Evolutionary conservation across 2,113 vertebrate species (phyloP).

Genomic region (Ophiodon elongatus): DNA sequence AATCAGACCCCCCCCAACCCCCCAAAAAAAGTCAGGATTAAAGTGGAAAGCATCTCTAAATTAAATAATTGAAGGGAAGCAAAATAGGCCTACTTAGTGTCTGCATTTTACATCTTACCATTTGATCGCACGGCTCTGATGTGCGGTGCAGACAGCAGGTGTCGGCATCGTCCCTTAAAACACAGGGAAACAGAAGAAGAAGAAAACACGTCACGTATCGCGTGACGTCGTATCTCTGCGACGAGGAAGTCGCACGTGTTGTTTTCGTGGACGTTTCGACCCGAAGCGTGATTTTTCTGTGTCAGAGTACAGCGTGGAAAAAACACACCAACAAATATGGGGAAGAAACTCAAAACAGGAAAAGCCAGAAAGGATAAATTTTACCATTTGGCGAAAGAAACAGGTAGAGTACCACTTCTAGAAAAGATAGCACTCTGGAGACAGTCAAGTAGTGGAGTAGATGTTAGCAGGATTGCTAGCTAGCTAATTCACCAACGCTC

Average conservation of each 20-base stretch:
- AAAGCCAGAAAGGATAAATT: slow-evolving; percentile 96
- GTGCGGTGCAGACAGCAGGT: slow-evolving; percentile 26
- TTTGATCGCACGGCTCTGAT: background rate
- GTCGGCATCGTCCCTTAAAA: background rate
- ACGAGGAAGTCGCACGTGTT: slow-evolving; percentile 67
- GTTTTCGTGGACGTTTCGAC: slow-evolving; percentile 48
- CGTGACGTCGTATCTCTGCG: slow-evolving; percentile 59
- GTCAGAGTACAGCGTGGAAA: background rate
- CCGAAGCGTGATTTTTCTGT: background rate
- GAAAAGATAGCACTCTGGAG: background rate
- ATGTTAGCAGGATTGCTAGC: background rate
- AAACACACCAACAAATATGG: slow-evolving; percentile 84
- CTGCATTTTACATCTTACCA: background rate
- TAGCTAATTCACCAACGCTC: background rate
- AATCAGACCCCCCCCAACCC: no score
- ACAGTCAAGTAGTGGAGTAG: no score
- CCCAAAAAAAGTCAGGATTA: no score
- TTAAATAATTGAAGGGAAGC: no score
- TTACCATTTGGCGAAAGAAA: slow-evolving; percentile 97
- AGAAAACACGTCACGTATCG: background rate
- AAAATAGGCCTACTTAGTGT: no score
- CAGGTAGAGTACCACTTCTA: slow-evolving; percentile 78
- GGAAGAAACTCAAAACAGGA: slow-evolving; percentile 95
- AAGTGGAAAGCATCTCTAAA: background rate
- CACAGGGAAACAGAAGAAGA: slow-evolving; percentile 25